Base-by-base conservation (phyloP, 2,888 invertebrate species). In the Notodonta dromedarius region DNA sequence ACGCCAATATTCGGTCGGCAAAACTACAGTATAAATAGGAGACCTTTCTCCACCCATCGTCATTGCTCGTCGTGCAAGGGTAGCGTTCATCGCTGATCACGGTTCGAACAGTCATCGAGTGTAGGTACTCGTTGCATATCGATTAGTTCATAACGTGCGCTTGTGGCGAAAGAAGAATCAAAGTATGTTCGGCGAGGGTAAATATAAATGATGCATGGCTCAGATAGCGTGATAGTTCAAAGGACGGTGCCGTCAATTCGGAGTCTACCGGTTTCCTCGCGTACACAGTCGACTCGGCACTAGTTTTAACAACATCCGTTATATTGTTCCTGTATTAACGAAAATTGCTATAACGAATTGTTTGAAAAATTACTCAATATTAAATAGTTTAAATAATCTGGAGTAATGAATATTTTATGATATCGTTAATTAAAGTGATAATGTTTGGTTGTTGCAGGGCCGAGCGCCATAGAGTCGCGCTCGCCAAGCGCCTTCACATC, bases 191-290 rank as follows among this genome's bases (percentile, higher is more conserved):
- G 89, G 86, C 85, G 92, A 87, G 92, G 92, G 93, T 92, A 93
- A 93, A 92, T 92, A 93, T 93, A 91, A 93, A 93, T 90, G 86
- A 93, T 93, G 91, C 93, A 93, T 94, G 94, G 85, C 85, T 91
- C 80, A 94, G 85, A 87, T 95, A 94, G 94, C 94, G 95, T 94
- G 94, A 95, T 93, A 94, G 94, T 90, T 94, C 94, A 91, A 93
- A 89, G 86, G 83, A 84, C 80, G 83, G 76, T 79, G 85, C 85
- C 86, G 82, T 86, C 88, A 84, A 84, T 83, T 81, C 78, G 73
- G 81, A 76, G 81, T 80, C 83, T 79, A 79, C 73, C 73, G 78
- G 78, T 75, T 79, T 79, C 74, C 78, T 71, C 81, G 83, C 87
- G 88, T 85, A 87, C 82, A 74, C 74, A 74, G 70, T 73, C 78